phyloP scores from a whole-genome alignment of 2,113 vertebrate genomes.

The human (Homo sapiens) region DNA sequence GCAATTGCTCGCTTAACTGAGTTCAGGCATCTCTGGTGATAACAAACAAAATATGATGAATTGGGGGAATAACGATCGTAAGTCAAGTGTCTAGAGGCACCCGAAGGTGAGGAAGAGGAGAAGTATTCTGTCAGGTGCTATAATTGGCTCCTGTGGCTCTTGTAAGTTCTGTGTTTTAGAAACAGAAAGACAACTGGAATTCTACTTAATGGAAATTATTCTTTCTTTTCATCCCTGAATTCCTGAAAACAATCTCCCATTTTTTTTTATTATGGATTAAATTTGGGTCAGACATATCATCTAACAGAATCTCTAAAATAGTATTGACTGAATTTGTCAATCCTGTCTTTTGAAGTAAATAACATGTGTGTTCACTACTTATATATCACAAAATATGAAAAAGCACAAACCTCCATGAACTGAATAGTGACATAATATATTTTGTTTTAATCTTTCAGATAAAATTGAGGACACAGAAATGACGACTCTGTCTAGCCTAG shows the following conservation, averaged over 20 bases:
- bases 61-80: constrained; percentile 6
- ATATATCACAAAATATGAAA: constrained; percentile 47
- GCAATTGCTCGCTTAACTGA: constrained; percentile 32
- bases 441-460: constrained; percentile 45
- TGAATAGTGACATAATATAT: not conserved
- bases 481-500: constrained; percentile 20
- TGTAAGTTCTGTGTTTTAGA: not conserved
- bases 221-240: not conserved
- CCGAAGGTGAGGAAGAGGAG: not conserved
- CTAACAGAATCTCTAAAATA: constrained; percentile 23
- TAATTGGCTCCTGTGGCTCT: not conserved
- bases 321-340: constrained; percentile 15
- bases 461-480: constrained; percentile 56
- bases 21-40: constrained; percentile 49
- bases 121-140: not conserved
- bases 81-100: not conserved
- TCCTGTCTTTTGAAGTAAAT: constrained; percentile 68
- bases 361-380: constrained; percentile 43
- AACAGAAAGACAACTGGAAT: not conserved
- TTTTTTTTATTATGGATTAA: constrained; percentile 17
- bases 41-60: not conserved
- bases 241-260: not conserved
- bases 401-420: constrained; percentile 27
- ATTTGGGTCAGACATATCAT: not conserved
- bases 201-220: not conserved